Base-by-base conservation (phyloP, 2,113 vertebrate genomes). In the Chloebia gouldiae region DNA sequence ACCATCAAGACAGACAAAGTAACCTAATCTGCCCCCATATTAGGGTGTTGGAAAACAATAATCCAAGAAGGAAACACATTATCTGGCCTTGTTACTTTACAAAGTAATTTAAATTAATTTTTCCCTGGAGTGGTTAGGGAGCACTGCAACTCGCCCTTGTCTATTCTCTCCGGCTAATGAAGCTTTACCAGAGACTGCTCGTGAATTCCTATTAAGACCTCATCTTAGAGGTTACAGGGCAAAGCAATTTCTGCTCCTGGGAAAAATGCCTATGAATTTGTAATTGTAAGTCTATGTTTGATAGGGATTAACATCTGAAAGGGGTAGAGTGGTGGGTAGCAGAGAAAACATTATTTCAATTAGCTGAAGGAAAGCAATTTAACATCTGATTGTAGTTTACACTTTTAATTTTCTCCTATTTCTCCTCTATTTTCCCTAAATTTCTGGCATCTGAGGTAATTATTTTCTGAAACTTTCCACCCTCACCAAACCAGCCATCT, bases 21-120 rank as follows among this genome's bases (percentile, higher is more conserved):
- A 97, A 95, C 93, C 95, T 97, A 98, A 98, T 98, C 98, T 97
- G 94, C 14, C 78, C 87, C 6, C 72, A 63, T 91, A 97, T 96
- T 96, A 97, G 92, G 94, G 92, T 96, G 97, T 92, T 37, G 44
- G 87, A 93, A 97, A 97, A 98, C 97, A 98, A 97, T 98, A 97
- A 96, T 96, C 94, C 63, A 22, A 93, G 95, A 95, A 96, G 95
- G 89, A 95, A 97, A 96, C 95, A 94, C 88, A 93, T 97, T 96
- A 97, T 97, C 95, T 93, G 88, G 78, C 81, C 95, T 97, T 97
- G 96, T 97, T 98, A 95, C 92, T 95, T 96, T 88, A 96, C 94
- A 95, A 94, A 97, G 95, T 97, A 96, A 96, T 97, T 98, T 97
- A 92, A 97, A 98, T 97, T 98, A 97, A 98, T 97, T 97, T 97